Percentiles rank a stretch among this genome's conserved stretches.
Evolutionary conservation across 1,140 invertebrate species (phyloP).

Genomic region (Samia ricini): DNA sequence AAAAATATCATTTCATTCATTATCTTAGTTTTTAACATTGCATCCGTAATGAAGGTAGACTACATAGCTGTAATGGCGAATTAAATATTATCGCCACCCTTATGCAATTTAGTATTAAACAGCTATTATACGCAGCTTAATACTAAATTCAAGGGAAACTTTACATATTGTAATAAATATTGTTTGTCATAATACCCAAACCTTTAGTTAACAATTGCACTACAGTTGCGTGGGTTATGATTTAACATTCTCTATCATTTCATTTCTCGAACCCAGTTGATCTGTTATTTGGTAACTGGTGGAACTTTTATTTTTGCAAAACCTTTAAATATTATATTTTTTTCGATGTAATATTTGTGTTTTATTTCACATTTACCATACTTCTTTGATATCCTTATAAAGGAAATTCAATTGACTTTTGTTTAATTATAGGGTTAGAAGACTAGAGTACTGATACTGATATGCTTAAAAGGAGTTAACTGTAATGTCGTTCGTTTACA

Average conservation of each 20-base stretch:
- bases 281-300: conserved; percentile 41
- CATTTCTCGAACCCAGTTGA: conserved; percentile 8
- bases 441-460: too few species aligned
- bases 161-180: background rate
- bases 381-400: background rate
- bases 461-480: too few species aligned
- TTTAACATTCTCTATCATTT: background rate
- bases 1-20: too few species aligned
- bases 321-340: conserved; percentile 59
- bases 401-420: too few species aligned
- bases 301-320: conserved; percentile 43
- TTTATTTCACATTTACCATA: conserved; percentile 15
- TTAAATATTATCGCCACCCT: too few species aligned
- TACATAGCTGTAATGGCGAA: background rate
- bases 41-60: too few species aligned
- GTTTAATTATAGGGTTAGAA: too few species aligned
- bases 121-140: background rate
- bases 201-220: background rate
- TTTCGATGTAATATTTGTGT: conserved; percentile 35
- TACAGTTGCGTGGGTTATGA: background rate
- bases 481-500: too few species aligned
- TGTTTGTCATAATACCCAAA: background rate
- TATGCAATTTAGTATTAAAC: too few species aligned
- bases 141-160: background rate
- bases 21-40: too few species aligned